These are phyloP conservation scores for Ctenosaura bakeri DNA, from an alignment of 2,797 vertebrate genomes.

Conservation along the genomic window DNA sequence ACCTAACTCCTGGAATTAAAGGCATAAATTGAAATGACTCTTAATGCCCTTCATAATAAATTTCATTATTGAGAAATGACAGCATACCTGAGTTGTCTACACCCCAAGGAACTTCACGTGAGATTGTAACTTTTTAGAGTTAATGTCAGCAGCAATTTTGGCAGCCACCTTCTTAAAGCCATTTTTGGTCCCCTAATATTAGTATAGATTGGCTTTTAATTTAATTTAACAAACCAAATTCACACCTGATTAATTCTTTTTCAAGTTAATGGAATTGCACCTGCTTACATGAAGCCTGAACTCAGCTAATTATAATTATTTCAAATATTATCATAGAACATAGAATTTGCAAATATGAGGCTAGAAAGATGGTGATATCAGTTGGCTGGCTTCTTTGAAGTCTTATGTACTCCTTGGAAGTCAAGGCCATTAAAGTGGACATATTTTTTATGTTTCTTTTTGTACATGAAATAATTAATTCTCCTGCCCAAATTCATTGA, in stretches of 20 bases:
- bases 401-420: slow-evolving; percentile 43
- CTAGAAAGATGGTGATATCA: slow-evolving; percentile 32
- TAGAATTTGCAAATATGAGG: slow-evolving; percentile 27
- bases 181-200: not conserved
- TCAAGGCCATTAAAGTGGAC: slow-evolving; percentile 53
- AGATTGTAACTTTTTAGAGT: slow-evolving; percentile 24
- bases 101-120: not conserved
- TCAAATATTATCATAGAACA: slow-evolving; percentile 65
- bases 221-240: slow-evolving; percentile 21
- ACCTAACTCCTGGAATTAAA: not conserved
- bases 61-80: slow-evolving; percentile 11
- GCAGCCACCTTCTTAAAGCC: not conserved
- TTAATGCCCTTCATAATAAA: not conserved
- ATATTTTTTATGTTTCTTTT: slow-evolving; percentile 69
- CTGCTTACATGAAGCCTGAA: slow-evolving; percentile 49
- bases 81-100: not conserved
- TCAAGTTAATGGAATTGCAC: slow-evolving; percentile 31
- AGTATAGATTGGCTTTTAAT: slow-evolving; percentile 34
- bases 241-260: slow-evolving; percentile 23
- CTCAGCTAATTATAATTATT: slow-evolving; percentile 36
- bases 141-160: not conserved
- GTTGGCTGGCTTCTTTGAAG: slow-evolving; percentile 50
- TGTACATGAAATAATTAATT: slow-evolving; percentile 62
- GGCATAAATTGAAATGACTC: not conserved
- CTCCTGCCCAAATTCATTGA: slow-evolving; percentile 65